Evolutionary conservation across 2,797 vertebrate species (phyloP).

Genomic region (Rhinella marina): DNA sequence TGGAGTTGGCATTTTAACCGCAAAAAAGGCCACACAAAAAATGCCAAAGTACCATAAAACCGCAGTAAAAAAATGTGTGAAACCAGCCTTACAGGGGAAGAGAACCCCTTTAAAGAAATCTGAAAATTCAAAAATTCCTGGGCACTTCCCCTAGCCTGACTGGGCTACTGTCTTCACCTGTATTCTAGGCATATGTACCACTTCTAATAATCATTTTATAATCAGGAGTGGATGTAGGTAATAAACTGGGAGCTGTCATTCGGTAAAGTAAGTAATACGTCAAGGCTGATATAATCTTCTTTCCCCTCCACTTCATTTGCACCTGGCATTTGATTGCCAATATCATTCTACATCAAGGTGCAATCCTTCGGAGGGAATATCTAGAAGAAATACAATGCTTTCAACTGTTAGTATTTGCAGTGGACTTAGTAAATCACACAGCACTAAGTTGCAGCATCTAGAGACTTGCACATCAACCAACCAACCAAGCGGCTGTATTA

Average conservation of each 20-base stretch:
- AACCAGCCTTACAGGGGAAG: too few relatives aligned
- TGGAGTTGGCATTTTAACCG: too few relatives aligned
- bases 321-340: slow-evolving; percentile 62
- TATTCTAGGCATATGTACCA: neutral
- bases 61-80: too few relatives aligned
- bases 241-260: slow-evolving; percentile 47
- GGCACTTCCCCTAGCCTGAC: neutral
- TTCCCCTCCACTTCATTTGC: slow-evolving; percentile 63
- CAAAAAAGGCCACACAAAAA: too few relatives aligned
- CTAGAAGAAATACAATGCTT: slow-evolving; percentile 61
- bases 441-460: slow-evolving; percentile 61
- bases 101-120: neutral
- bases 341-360: slow-evolving; percentile 60
- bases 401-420: slow-evolving; percentile 61
- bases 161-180: neutral
- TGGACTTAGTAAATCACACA: slow-evolving; percentile 63
- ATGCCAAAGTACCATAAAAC: too few relatives aligned
- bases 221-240: slow-evolving; percentile 42
- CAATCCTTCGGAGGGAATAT: slow-evolving; percentile 57
- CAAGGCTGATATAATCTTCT: slow-evolving; percentile 53
- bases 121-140: neutral
- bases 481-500: slow-evolving; percentile 62
- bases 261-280: slow-evolving; percentile 56
- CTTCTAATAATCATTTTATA: slow-evolving; percentile 36
- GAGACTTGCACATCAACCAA: slow-evolving; percentile 63